Evolutionary conservation across 2,797 vertebrate species (phyloP), one percentile per base, ranked within the genome.

Genomic region (Sebastolobus altivelis): DNA sequence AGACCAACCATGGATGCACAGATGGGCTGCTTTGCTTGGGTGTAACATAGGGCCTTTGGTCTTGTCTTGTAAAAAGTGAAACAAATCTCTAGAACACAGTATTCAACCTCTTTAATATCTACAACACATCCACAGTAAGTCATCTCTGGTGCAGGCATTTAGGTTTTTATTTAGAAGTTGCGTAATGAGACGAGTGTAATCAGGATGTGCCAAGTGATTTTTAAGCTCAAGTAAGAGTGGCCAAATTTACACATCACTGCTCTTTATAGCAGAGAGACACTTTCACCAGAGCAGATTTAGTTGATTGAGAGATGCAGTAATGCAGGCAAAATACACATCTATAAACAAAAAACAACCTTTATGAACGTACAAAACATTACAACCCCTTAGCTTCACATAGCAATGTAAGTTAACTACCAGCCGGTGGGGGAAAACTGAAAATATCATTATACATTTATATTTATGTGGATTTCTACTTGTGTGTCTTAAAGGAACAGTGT

Each of bases 141-240:
- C 69, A 38, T 35, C 65, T n/a, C 20, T 52, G 49, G 49, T 52
- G 49, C 49, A n/a, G 49, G 13, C 65, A 40, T 43, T 43, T 43
- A 43, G 40, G 35, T 40, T 31, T 62, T 40, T 46, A 56, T 73
- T 62, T 63, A 37, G 46, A 43, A 25, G 72, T 79, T 75, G 58
- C 63, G 14, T 79, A 83, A 75, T 31, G 37, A 71, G 27, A 72
- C 22, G 20, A 73, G 60, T 69, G 37, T 25, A 49, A 58, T 70
- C 65, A 40, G 65, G 29, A 77, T 4, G 69, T 29, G 59, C 65
- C n/a, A 13, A 22, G 31, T n/a, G 29, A 4, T 55, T 59, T 46
- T 69, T 20, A 52, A 37, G 22, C 18, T 29, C 4, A 60, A 35
- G 65, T 43, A 33, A 43, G 12, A 55, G 66, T 40, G 14, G 60